These are phyloP conservation scores for Branchipolynoe longqiensis DNA, from an alignment of 2,888 invertebrate species.

Conservation along the genomic window DNA sequence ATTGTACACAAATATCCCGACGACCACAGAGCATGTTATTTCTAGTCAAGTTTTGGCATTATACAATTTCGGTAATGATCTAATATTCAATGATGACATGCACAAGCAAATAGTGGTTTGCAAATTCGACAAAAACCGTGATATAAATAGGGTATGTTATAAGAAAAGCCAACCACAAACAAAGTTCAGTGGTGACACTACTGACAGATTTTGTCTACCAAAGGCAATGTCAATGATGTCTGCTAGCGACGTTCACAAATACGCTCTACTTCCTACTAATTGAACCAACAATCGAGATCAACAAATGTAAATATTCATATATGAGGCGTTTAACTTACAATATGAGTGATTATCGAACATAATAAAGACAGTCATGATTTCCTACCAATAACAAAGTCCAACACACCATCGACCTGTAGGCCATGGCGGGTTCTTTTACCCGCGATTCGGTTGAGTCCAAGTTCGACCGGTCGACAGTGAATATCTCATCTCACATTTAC, in stretches of 20 bases:
- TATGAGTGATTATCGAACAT: background rate
- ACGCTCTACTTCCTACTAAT: no score
- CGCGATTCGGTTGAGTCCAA: conserved; percentile 37
- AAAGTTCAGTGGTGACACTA: no score
- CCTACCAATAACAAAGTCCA: background rate
- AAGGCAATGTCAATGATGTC: no score
- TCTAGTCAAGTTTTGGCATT: background rate
- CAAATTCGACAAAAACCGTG: no score
- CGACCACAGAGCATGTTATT: background rate
- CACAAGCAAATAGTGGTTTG: background rate
- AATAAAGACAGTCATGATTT: background rate
- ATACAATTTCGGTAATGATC: background rate
- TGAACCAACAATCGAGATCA: no score
- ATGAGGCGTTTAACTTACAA: background rate
- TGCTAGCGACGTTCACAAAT: no score
- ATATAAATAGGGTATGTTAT: no score
- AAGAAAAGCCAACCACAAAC: no score
- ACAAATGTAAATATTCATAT: background rate
- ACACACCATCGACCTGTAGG: background rate
- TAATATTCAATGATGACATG: background rate
- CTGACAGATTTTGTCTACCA: no score
- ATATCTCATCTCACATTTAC: background rate
- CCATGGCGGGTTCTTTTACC: background rate
- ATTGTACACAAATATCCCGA: conserved; percentile 48
- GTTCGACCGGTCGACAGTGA: background rate